phyloP scores from a whole-genome alignment of 2,888 invertebrate species.

The Sphaerophoria rueppellii region DNA sequence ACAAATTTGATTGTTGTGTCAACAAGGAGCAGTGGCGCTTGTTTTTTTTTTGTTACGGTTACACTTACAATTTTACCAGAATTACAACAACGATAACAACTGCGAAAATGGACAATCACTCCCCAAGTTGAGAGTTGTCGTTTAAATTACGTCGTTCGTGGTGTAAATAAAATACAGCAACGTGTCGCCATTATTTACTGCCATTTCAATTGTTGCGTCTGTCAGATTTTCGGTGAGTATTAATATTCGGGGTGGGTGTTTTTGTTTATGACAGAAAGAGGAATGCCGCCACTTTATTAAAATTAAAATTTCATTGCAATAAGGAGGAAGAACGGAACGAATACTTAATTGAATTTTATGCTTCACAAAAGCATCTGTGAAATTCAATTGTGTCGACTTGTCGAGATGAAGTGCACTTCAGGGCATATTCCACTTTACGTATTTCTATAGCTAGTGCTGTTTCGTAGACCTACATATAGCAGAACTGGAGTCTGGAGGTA shows the following conservation, averaged over 20 bases:
- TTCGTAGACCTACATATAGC: neutral
- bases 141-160: too few species aligned
- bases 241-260: neutral
- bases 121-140: too few species aligned
- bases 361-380: constrained; percentile 22
- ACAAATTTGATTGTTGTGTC: constrained; percentile 20
- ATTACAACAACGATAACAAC: neutral
- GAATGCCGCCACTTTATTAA: constrained; percentile 1
- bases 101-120: neutral
- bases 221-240: too few species aligned
- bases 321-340: neutral
- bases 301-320: neutral
- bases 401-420: constrained; percentile 12
- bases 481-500: neutral
- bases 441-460: neutral
- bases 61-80: neutral
- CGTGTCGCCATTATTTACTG: too few species aligned
- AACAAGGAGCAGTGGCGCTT: constrained; percentile 11
- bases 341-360: constrained; percentile 14
- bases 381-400: constrained; percentile 14
- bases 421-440: neutral
- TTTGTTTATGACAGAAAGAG: neutral
- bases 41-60: constrained; percentile 10
- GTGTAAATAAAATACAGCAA: too few species aligned
- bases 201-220: too few species aligned